A percentile compares a stretch with the other conserved stretches of the same genome.
phyloP scores from a whole-genome alignment of 2,888 invertebrate genomes.

The Drosophila buzzatii region DNA sequence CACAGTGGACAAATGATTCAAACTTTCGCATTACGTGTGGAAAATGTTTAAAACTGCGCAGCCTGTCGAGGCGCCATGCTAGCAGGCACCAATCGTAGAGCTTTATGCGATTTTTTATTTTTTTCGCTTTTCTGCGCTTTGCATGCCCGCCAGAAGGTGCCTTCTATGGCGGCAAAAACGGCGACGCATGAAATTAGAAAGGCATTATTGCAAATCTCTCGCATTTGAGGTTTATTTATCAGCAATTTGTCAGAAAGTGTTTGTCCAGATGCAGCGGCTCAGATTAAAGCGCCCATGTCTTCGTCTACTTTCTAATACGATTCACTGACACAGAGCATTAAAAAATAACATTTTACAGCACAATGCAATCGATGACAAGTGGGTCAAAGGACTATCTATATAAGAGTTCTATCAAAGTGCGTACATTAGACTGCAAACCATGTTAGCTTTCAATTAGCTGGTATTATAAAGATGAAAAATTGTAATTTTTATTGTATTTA shows the following conservation, averaged over 20 bases:
- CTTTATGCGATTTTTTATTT: slow-evolving; percentile 27
- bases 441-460: too few species aligned
- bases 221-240: slow-evolving; percentile 75
- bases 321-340: slow-evolving; percentile 64
- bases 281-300: slow-evolving; percentile 68
- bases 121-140: slow-evolving; percentile 62
- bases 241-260: slow-evolving; percentile 79
- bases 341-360: slow-evolving; percentile 17
- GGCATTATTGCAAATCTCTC: slow-evolving; percentile 77
- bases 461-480: too few species aligned
- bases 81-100: slow-evolving; percentile 43
- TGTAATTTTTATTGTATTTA: too few species aligned
- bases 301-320: slow-evolving; percentile 70
- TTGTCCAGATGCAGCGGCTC: slow-evolving; percentile 72
- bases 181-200: slow-evolving; percentile 77
- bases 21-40: slow-evolving; percentile 79
- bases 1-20: slow-evolving; percentile 79
- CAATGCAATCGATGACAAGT: slow-evolving; percentile 1
- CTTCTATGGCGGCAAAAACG: slow-evolving; percentile 41
- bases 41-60: slow-evolving; percentile 71
- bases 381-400: slow-evolving; percentile 14
- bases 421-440: background rate
- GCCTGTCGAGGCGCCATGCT: slow-evolving; percentile 44
- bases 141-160: slow-evolving; percentile 66
- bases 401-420: background rate